phyloP scores from a whole-genome alignment of 2,888 invertebrate species.

The Thereva unica region DNA sequence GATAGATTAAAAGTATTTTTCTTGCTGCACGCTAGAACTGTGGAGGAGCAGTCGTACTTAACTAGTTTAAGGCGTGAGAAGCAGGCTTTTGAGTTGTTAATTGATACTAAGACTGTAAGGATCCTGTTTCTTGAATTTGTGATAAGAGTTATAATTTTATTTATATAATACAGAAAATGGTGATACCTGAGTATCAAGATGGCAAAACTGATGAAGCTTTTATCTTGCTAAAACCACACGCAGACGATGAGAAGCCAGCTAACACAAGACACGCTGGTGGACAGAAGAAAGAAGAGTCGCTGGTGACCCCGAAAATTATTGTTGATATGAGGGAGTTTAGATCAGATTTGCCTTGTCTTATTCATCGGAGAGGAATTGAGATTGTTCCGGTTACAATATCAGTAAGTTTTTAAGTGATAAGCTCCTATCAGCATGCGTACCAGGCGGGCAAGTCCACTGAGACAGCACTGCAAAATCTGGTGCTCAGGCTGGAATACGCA shows the following conservation, averaged over 20 bases:
- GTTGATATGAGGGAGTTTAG: slow-evolving; percentile 99
- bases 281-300: slow-evolving; percentile 37
- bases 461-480: too few relatives aligned
- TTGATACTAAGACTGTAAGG: slow-evolving; percentile 86
- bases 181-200: slow-evolving; percentile 85
- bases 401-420: slow-evolving; percentile 55
- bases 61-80: slow-evolving; percentile 90
- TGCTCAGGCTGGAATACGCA: too few relatives aligned
- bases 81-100: slow-evolving; percentile 89
- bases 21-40: slow-evolving; percentile 86
- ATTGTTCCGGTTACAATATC: slow-evolving; percentile 87
- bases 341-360: slow-evolving; percentile 90
- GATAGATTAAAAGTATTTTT: slow-evolving; percentile 78
- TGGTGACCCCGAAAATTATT: slow-evolving; percentile 64
- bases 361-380: slow-evolving; percentile 91
- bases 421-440: neutral
- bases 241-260: slow-evolving; percentile 48
- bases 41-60: slow-evolving; percentile 96
- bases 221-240: slow-evolving; percentile 52
- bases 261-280: slow-evolving; percentile 72
- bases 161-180: slow-evolving; percentile 69
- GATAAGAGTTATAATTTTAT: neutral
- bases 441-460: too few relatives aligned
- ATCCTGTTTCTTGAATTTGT: slow-evolving; percentile 10
- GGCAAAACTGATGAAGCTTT: slow-evolving; percentile 73